Evolutionary conservation across 2,888 invertebrate species (phyloP), one percentile per base, ranked within the genome.

Genomic region (Drosophila diplacantha): DNA sequence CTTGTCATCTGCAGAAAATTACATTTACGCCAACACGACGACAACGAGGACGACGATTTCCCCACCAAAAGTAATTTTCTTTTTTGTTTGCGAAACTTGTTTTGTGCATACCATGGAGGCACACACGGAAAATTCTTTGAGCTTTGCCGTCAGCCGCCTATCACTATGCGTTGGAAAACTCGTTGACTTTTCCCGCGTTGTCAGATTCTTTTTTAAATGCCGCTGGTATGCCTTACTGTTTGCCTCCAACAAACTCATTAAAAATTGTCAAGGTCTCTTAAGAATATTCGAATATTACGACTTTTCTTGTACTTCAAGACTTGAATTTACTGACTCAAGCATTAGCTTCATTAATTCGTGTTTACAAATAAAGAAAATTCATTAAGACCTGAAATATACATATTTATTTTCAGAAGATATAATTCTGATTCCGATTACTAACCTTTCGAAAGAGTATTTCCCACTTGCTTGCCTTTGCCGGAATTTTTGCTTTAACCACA

Each of bases 1-100:
- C 82, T 82, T 82, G 82, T 80, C 82, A 78, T 72, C 68, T 55
- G 35, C 82, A 80, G 71, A 69, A 70, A 76, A 63, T 72, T 49
- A 65, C 66, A 64, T 67, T 46, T 41, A 47, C 51, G 49, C 66
- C 52, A 63, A 54, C 52, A 62, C 14, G 26, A 59, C 57, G 43
- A 52, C 24, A n/a, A 37, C 37, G 12, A 37, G 12, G 29, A 58
- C 56, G 44, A 55, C 5, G 34, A 60, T 52, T 34, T 44, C 35
- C 20, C 46, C 18, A 31, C 37, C 34, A 37, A 58, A 63, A 51
- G 46, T 63, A 54, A 47, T 58, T 69, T 55, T 68, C 31, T 35
- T 51, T 46, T 46, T 65, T 67, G 57, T 67, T 75, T 52, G 20
- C 34, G 12, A 39, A 74, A 79, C 58, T 76, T 75, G 46, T 68